Evolutionary conservation across 2,113 vertebrate species (phyloP).

Genomic region (Penelope pileata): DNA sequence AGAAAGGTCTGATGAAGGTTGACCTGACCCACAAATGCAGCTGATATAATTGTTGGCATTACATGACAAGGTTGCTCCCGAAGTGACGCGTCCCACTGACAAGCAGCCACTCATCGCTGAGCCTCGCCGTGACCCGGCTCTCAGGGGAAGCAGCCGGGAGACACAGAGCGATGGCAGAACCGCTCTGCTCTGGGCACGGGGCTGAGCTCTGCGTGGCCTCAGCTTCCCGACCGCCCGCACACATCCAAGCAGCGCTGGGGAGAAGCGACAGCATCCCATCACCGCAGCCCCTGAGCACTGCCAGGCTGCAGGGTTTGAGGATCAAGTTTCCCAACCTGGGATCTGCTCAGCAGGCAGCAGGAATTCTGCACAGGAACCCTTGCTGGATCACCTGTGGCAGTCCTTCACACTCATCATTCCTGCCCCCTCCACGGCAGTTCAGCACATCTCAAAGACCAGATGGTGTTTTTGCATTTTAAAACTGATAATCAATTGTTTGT

Average conservation of each 20-base stretch:
- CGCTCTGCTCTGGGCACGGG: fast-evolving
- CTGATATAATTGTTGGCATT: fast-evolving
- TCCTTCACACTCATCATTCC: conserved; percentile 28
- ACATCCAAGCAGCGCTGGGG: background rate
- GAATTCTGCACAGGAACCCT: background rate
- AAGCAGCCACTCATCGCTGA: fast-evolving
- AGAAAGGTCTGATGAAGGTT: background rate
- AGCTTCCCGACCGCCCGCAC: background rate
- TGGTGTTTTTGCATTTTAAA: conserved; percentile 80
- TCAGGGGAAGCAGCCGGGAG: background rate
- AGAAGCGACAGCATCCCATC: fast-evolving
- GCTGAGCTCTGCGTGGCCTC: no score
- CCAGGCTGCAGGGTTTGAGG: no score
- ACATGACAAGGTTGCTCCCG: fast-evolving
- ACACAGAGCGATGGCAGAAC: no score
- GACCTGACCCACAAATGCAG: fast-evolving
- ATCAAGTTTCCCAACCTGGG: conserved; percentile 8
- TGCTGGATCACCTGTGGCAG: background rate
- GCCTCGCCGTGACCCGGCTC: fast-evolving
- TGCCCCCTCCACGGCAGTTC: background rate
- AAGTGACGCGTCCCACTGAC: background rate
- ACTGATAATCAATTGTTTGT: conserved; percentile 80
- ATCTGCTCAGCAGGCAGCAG: background rate
- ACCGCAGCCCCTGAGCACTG: background rate
- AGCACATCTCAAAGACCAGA: conserved; percentile 72